phyloP scores from a whole-genome alignment of 2,888 invertebrate species.

The Sabellastarte sp. region DNA sequence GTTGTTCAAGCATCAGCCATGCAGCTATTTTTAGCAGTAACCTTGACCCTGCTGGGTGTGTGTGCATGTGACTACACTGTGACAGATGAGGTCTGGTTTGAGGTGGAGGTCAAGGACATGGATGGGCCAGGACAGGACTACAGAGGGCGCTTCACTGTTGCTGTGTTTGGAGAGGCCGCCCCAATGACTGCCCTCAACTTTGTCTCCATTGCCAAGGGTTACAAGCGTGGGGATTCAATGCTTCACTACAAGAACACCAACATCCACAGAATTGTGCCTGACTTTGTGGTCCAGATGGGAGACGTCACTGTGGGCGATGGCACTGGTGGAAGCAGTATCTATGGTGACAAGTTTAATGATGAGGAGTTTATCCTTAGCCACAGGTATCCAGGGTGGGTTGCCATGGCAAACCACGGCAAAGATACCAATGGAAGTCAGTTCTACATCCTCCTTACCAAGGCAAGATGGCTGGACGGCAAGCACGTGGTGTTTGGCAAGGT shows the following conservation, averaged over 20 bases:
- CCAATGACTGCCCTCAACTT: constrained; percentile 59
- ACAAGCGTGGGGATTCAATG: constrained; percentile 41
- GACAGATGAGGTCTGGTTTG: no score
- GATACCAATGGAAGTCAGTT: constrained; percentile 60
- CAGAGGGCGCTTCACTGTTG: constrained; percentile 48
- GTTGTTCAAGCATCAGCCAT: no score
- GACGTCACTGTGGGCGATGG: constrained; percentile 58
- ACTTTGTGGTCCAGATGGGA: constrained; percentile 59
- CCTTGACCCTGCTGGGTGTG: no score
- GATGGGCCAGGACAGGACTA: constrained; percentile 44
- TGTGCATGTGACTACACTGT: constrained; percentile 47
- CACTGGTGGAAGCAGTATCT: constrained; percentile 56
- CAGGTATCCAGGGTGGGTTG: constrained; percentile 52
- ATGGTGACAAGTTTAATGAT: constrained; percentile 52
- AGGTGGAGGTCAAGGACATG: no score
- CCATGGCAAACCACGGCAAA: constrained; percentile 59
- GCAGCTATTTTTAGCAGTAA: no score
- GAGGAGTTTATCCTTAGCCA: no score
- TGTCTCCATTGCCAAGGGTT: constrained; percentile 48
- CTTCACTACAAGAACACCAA: constrained; percentile 47
- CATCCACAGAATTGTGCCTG: constrained; percentile 56
- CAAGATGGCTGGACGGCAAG: constrained; percentile 56
- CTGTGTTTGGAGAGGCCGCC: constrained; percentile 53
- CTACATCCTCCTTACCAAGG: constrained; percentile 54
- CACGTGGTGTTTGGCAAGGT: constrained; percentile 60